Base-by-base conservation (phyloP, 2,113 vertebrate species). In the Amazona guildingii region DNA sequence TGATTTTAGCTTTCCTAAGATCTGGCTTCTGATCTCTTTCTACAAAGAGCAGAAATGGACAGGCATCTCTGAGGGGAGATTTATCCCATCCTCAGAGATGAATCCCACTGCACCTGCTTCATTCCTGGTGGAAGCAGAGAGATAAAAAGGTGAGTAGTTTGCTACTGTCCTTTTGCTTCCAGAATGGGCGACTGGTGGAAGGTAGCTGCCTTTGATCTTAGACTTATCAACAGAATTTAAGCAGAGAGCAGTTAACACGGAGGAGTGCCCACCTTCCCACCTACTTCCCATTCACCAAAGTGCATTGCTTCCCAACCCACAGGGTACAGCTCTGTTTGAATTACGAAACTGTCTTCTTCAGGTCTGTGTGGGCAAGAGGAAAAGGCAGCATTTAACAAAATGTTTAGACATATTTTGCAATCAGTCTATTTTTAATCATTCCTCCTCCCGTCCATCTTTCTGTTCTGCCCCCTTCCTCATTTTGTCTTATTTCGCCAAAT, bases 321-420 rank as follows among this genome's bases (percentile, higher is more conserved):
- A 54, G 78, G 64, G 31, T 87, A 92, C 3, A 13, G 83, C 84
- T 95, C 89, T 92, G 87, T 84, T 70, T 90, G 74, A 91, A 52
- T 93, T 84, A 92, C 67, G 83, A 90, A 94, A 77, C 75, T n/a
- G 72, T 69, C 85, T 94, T 90, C 91, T 94, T 89, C 63, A 94
- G 61, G 75, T 77, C 52, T 86, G 89, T 62, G 72, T 93, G 74
- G 84, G 92, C 64, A 94, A 76, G 77, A 86, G 19, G 61, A 73
- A 86, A 82, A 85, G 17, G 35, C 73, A 90, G 35, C 79, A 69
- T 76, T 91, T 90, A 64, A 80, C 72, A 88, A 93, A 90, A 82
- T 87, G 80, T 86, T 92, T 85, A 83, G 89, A 92, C 74, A 85
- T 51, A 39, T 27, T 90, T 90, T 62, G 68, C 48, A 85, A 77